phyloP scores from a whole-genome alignment of 2,797 vertebrate genomes.

The Amblyraja radiata region DNA sequence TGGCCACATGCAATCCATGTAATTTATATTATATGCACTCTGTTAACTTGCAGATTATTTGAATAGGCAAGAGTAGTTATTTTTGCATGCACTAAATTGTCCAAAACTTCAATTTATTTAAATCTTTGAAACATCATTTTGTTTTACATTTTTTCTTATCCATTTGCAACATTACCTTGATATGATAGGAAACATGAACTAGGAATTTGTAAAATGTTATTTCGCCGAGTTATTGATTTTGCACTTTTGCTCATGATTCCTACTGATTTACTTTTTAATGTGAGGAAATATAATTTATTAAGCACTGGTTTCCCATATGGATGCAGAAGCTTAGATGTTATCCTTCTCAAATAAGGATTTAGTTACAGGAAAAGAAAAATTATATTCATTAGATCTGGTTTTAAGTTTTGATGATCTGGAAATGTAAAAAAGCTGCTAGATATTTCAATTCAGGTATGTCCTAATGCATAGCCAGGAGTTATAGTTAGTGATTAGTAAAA shows the following conservation, averaged over 20 bases:
- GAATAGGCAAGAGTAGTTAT: not conserved
- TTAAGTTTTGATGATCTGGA: not conserved
- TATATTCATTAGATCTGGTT: not conserved
- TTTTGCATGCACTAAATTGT: not conserved
- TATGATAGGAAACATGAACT: not conserved
- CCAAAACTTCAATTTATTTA: not conserved
- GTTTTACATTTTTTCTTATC: not conserved
- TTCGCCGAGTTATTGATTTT: not conserved
- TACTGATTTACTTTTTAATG: not conserved
- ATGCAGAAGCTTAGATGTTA: not conserved
- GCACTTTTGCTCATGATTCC: not conserved
- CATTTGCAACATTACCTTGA: not conserved
- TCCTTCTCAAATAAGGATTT: not conserved
- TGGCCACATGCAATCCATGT: not conserved
- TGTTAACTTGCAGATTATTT: not conserved
- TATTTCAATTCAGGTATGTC: not conserved
- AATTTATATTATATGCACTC: not conserved
- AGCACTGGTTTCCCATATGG: not conserved
- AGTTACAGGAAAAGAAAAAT: not conserved
- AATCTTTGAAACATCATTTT: not conserved
- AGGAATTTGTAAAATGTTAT: not conserved
- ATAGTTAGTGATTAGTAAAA: not conserved
- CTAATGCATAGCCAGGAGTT: not conserved
- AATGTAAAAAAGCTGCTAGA: not conserved
- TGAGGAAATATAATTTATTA: not conserved